These are phyloP conservation scores for Sebastes kiyomatsui DNA, from an alignment of 2,797 vertebrate species.

Conservation along the genomic window DNA sequence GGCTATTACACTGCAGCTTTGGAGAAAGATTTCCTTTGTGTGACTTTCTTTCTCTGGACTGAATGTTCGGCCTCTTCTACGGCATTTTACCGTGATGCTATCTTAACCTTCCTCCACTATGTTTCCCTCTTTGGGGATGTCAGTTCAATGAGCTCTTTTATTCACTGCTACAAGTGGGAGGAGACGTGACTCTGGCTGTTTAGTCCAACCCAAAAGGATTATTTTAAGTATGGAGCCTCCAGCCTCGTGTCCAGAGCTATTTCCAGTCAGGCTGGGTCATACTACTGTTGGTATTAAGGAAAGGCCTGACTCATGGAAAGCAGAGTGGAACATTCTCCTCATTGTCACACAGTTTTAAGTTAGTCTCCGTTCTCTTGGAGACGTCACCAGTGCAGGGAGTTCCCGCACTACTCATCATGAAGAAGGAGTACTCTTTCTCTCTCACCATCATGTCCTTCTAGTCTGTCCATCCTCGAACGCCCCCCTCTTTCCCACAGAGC, in stretches of 20 bases:
- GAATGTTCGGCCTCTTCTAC: not conserved
- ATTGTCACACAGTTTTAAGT: constrained; percentile 45
- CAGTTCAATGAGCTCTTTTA: constrained; percentile 44
- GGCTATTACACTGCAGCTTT: constrained; percentile 39
- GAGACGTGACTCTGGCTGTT: constrained; percentile 23
- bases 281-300: constrained; percentile 51
- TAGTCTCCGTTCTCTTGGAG: constrained; percentile 30
- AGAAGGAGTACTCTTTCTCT: constrained; percentile 19
- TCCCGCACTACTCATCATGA: constrained; percentile 41
- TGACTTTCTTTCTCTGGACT: constrained; percentile 14
- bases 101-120: not conserved
- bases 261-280: constrained; percentile 42
- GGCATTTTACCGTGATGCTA: not conserved
- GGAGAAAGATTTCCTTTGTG: constrained; percentile 14
- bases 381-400: constrained; percentile 62
- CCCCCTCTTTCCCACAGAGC: constrained; percentile 73
- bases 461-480: constrained; percentile 56
- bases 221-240: constrained; percentile 56
- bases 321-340: constrained; percentile 61
- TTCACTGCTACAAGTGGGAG: constrained; percentile 37
- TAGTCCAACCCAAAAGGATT: constrained; percentile 26
- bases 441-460: constrained; percentile 13
- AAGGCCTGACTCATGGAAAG: constrained; percentile 62
- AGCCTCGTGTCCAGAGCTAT: constrained; percentile 51
- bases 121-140: not conserved